phyloP scores from a whole-genome alignment of 2,797 vertebrate genomes.

The Semotilus atromaculatus region DNA sequence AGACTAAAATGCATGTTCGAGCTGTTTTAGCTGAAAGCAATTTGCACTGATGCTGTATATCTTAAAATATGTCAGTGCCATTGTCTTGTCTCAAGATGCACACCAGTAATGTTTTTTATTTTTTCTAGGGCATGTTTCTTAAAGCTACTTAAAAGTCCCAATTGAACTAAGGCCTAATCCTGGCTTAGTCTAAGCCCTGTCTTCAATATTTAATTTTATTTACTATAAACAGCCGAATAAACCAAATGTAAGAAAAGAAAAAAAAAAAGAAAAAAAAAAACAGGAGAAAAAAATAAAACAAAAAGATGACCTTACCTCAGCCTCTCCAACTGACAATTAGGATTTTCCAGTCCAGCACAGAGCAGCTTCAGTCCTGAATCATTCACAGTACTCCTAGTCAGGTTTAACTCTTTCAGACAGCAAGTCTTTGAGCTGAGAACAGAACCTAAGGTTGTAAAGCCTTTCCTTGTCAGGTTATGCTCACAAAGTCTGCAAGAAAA shows the following conservation, averaged over 20 bases:
- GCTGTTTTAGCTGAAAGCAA: too few relatives aligned
- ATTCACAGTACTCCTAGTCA: background rate
- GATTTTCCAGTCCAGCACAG: background rate
- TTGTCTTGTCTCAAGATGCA: too few relatives aligned
- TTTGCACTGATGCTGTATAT: too few relatives aligned
- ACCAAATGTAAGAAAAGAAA: background rate
- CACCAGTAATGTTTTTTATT: too few relatives aligned
- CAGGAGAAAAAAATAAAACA: background rate
- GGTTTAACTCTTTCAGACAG: constrained; percentile 14
- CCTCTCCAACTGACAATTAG: background rate
- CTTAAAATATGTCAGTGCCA: too few relatives aligned
- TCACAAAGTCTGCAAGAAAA: background rate
- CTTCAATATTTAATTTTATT: background rate
- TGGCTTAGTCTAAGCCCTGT: too few relatives aligned
- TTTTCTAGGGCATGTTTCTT: too few relatives aligned
- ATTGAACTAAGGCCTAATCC: too few relatives aligned
- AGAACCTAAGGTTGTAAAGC: background rate
- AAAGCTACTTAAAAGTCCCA: too few relatives aligned
- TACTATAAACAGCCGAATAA: background rate
- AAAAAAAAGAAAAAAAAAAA: too few relatives aligned
- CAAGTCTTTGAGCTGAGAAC: constrained; percentile 8
- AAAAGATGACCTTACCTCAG: background rate
- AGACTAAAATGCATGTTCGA: too few relatives aligned
- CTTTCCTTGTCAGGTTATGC: background rate
- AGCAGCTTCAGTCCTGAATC: background rate